Evolutionary conservation across 1,140 invertebrate genomes (phyloP), one percentile per base, ranked within the genome.

Genomic region (Plodia interpunctella): DNA sequence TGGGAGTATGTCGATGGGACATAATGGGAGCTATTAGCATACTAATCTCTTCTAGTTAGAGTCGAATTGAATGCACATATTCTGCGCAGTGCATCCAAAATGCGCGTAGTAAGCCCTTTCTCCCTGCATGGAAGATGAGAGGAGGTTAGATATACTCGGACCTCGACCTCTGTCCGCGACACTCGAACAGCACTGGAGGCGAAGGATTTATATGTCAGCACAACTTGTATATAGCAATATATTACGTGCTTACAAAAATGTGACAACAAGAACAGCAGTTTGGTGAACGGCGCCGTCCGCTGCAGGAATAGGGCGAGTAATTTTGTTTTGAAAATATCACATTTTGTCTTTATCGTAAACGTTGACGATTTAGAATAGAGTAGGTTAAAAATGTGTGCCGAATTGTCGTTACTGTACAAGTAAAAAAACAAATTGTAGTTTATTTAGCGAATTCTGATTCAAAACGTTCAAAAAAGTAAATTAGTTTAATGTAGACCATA

Each of bases 251-350:
- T 61, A 57, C 65, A 61, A 59, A 67, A 68, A 55, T 66, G 76
- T 88, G 78, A 73, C 75, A 77, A 50, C 66, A 74, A 74, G 72
- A 74, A 78, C 77, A 78, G 74, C 76, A 80, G 82, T 74, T 65
- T 66, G 73, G 72, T 72, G 76, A 78, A 76, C 70, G 80, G 73
- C 69, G 64, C 74, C 74, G 79, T 72, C 81, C 70, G 61, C 72
- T 70, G 68, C 80, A 80, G 54, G 61, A 72, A 73, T 88, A 85
- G 86, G 86, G 86, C 86, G 86, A 88, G 86, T 88, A 88, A 88
- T 65, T 84, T 84, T 79, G 69, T 75, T 80, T 80, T 81, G 69
- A 80, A 84, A 73, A 77, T 81, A 83, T 75, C 78, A 70, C 70
- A 80, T 66, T 85, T 82, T 86, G 71, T 73, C 70, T 76, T 72